Conservation (phyloP, 1,140 invertebrate genomes). For the Lasioglossum baleicum region DNA sequence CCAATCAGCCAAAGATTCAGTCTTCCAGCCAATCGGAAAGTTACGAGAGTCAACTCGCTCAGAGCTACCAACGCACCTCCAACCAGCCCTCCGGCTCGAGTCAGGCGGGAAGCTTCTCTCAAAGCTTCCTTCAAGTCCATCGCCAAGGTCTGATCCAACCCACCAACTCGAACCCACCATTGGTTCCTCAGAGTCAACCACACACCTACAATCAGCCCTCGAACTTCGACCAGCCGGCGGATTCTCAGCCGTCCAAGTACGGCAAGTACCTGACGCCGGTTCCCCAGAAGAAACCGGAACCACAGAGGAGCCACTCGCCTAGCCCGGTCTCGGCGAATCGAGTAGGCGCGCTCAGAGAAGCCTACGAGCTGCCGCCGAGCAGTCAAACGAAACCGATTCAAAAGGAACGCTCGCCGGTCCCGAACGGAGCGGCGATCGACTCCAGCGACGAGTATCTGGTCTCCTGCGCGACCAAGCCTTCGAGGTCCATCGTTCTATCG, state of each 20-base stretch:
- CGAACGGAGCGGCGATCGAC: slow-evolving; percentile 63
- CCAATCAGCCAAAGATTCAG: too few species aligned
- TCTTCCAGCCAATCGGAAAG: too few species aligned
- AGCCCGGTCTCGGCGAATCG: slow-evolving; percentile 51
- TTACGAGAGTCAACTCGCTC: too few species aligned
- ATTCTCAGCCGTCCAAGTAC: neutral
- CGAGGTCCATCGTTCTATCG: slow-evolving; percentile 80
- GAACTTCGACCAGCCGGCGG: slow-evolving; percentile 24
- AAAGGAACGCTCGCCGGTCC: slow-evolving; percentile 56
- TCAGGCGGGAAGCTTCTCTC: neutral
- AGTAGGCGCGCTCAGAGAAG: slow-evolving; percentile 47
- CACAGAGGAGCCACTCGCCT: slow-evolving; percentile 13
- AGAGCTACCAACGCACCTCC: too few species aligned
- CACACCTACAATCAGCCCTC: neutral
- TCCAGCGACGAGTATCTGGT: slow-evolving; percentile 77
- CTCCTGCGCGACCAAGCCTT: slow-evolving; percentile 69
- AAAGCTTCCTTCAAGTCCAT: neutral
- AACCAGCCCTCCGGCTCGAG: slow-evolving; percentile 53
- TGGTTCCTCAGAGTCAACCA: neutral
- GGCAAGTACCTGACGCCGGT: slow-evolving; percentile 11
- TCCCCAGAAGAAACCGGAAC: slow-evolving; percentile 27
- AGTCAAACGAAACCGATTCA: slow-evolving; percentile 15
- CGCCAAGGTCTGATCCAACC: slow-evolving; percentile 47
- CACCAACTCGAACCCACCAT: slow-evolving; percentile 29
- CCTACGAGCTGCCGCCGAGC: slow-evolving; percentile 45